These are phyloP conservation scores for Dissostichus mawsoni DNA, from an alignment of 2,113 vertebrate species.

Conservation along the genomic window DNA sequence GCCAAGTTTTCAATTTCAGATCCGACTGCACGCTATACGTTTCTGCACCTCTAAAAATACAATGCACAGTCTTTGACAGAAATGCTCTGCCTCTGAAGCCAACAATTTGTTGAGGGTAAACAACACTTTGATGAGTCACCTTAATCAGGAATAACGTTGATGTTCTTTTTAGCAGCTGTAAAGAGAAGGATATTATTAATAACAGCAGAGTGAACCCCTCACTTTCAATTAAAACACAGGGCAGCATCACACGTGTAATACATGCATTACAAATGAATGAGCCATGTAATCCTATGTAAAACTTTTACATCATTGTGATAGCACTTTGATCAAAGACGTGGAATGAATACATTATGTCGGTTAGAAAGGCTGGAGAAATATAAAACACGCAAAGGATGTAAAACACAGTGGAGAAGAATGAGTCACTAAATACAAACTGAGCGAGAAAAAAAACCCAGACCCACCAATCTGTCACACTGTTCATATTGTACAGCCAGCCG, in stretches of 20 bases:
- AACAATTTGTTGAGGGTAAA: slow-evolving; percentile 3
- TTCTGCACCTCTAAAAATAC: slow-evolving; percentile 12
- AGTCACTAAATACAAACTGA: background rate
- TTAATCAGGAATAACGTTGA: background rate
- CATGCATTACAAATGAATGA: slow-evolving; percentile 14
- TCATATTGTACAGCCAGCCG: background rate
- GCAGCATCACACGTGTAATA: slow-evolving; percentile 15
- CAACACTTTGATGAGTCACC: slow-evolving; percentile 3
- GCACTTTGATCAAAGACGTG: slow-evolving; percentile 22
- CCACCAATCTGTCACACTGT: background rate
- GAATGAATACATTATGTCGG: slow-evolving; percentile 1
- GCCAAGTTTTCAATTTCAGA: slow-evolving; percentile 76
- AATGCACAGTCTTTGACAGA: background rate
- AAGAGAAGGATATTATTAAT: background rate
- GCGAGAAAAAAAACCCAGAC: background rate
- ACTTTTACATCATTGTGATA: slow-evolving; percentile 6
- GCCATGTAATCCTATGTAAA: slow-evolving; percentile 19
- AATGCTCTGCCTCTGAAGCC: background rate
- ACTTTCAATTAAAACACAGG: slow-evolving; percentile 28
- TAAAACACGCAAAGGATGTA: background rate
- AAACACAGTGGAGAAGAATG: background rate
- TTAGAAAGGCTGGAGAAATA: slow-evolving; percentile 21
- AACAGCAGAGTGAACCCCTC: background rate
- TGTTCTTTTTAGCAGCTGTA: background rate
- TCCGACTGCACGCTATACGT: background rate